Evolutionary conservation across 2,113 vertebrate species (phyloP), one percentile per base, ranked within the genome.

Genomic region (Sinocyclocheilus anophthalmus): DNA sequence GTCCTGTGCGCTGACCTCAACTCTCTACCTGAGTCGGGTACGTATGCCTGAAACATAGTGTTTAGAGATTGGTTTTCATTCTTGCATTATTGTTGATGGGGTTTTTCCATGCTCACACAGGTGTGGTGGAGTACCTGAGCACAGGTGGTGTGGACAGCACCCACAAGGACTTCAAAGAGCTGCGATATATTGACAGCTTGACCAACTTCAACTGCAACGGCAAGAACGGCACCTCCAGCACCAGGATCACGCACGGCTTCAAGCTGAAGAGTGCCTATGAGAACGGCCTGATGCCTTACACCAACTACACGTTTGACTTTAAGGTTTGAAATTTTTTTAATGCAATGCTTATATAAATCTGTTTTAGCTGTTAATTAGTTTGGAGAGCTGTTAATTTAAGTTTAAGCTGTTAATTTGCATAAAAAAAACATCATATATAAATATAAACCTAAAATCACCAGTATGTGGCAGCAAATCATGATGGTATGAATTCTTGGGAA

Each of bases 91-190:
- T 1, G 0, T 20, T 81, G 30, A 4, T 83, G 76, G 85, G 2
- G 42, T 10, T 45, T 45, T 45, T 45, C 42, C 45, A 76, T 67
- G 86, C 76, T n/a, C 16, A 0, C 48, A 26, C 84, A 99, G 98
- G 98, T 90, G 98, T 99, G 70, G 98, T 99, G 90, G 98, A 99
- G 92, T 99, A 98, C 94, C 95, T 99, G 92, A 98, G 97, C 92
- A 96, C 96, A 61, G 98, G 97, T 69, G 98, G 97, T 78, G 98
- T 99, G 92, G 97, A 99, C 95, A 96, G 97, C 94, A 99, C 98
- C 88, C 98, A 99, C 93, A 99, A 99, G 92, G 98, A 99, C 95
- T 99, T 99, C 92, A 99, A 98, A 94, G 97, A 99, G 93, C 95
- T 98, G 87, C 96, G 97, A 90, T 99, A 99, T 59, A 99, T 97